phyloP scores from a whole-genome alignment of 2,113 vertebrate species.

The Cyphomyrus discorhynchus region DNA sequence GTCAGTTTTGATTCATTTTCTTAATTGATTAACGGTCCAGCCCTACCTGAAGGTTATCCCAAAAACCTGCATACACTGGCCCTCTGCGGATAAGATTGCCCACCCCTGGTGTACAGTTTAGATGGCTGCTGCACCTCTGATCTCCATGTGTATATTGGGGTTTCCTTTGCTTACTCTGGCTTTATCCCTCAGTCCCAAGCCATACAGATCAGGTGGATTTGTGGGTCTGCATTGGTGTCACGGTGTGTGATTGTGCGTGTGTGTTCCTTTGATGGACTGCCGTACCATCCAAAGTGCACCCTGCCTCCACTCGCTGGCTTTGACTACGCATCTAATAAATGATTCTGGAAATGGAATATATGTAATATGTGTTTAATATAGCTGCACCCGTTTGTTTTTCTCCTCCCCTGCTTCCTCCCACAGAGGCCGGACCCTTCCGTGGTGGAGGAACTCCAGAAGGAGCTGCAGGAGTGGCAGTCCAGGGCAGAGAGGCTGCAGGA shows the following conservation, averaged over 20 bases:
- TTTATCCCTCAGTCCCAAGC: not conserved
- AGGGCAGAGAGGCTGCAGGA: slow-evolving; percentile 51
- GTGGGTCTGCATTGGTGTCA: not conserved
- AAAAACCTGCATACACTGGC: too few relatives aligned
- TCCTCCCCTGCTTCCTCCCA: not conserved
- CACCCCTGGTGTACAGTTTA: not conserved
- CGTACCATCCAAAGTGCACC: not conserved
- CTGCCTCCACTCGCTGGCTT: not conserved
- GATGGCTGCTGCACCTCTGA: not conserved
- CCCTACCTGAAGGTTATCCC: too few relatives aligned
- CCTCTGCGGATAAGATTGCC: too few relatives aligned
- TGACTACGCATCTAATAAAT: not conserved
- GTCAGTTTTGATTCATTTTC: too few relatives aligned
- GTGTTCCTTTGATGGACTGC: not conserved
- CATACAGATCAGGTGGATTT: not conserved
- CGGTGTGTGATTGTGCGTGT: not conserved
- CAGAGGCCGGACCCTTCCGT: slow-evolving; percentile 67
- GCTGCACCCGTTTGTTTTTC: not conserved
- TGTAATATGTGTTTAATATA: not conserved
- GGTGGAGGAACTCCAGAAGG: slow-evolving; percentile 66
- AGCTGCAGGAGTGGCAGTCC: slow-evolving; percentile 42
- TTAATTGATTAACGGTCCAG: too few relatives aligned
- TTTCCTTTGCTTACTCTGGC: not conserved
- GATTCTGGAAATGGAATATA: not conserved
- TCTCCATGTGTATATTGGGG: not conserved